These are phyloP conservation scores for Microplitis deprimator DNA, from an alignment of 2,888 invertebrate genomes.

Conservation along the genomic window DNA sequence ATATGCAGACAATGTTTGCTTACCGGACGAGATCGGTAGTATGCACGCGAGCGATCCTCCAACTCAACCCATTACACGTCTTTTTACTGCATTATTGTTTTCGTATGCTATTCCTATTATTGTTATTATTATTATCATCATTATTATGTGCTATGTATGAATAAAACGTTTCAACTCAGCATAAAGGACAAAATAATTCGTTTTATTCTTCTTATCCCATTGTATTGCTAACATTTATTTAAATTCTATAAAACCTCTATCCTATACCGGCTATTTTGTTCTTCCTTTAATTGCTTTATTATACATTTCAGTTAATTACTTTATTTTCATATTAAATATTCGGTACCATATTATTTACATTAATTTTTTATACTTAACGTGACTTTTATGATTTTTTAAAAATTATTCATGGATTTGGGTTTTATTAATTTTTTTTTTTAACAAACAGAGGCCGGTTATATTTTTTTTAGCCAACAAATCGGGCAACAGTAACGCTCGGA, in stretches of 20 bases:
- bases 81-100: constrained; percentile 12
- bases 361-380: too few species aligned
- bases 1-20: constrained; percentile 18
- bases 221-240: not conserved
- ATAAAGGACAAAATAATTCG: not conserved
- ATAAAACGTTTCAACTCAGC: not conserved
- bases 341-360: too few species aligned
- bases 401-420: not conserved
- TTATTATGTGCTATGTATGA: not conserved
- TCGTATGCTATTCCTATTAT: constrained; percentile 8
- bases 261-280: not conserved
- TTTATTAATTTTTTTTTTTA: constrained; percentile 1
- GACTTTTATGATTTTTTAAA: too few species aligned
- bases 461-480: not conserved
- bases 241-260: not conserved
- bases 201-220: not conserved
- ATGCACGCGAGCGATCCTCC: constrained; percentile 11
- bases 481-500: constrained; percentile 8
- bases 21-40: not conserved
- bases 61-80: not conserved
- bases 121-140: not conserved
- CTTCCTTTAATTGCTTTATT: not conserved
- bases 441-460: not conserved
- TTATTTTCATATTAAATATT: not conserved
- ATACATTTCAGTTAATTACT: not conserved